These are phyloP conservation scores for Copidosoma floridanum DNA, from an alignment of 1,140 invertebrate genomes.

Conservation along the genomic window DNA sequence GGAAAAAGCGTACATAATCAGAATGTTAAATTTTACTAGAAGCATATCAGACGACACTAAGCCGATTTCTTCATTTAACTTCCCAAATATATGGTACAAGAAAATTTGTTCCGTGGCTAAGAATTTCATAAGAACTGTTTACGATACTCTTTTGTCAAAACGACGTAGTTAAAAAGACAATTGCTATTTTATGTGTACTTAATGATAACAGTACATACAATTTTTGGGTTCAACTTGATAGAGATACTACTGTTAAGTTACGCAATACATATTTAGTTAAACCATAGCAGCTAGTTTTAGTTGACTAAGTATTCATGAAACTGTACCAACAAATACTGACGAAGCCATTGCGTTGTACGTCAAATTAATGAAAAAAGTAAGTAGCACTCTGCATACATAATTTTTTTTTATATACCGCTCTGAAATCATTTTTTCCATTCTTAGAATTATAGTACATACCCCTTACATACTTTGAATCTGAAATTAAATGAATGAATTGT, in stretches of 20 bases:
- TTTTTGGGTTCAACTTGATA: neutral
- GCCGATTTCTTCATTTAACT: neutral
- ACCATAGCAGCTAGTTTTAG: neutral
- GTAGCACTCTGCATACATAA: no score
- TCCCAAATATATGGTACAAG: neutral
- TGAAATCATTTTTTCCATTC: no score
- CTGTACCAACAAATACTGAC: no score
- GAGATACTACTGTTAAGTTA: neutral
- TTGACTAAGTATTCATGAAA: no score
- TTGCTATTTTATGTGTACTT: neutral
- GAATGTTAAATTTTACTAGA: neutral
- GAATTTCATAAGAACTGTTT: conserved; percentile 6
- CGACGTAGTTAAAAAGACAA: neutral
- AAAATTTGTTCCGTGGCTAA: conserved; percentile 2
- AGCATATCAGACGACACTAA: neutral
- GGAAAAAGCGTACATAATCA: conserved; percentile 8
- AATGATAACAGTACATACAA: neutral
- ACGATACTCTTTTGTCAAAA: conserved; percentile 9
- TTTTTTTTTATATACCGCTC: no score
- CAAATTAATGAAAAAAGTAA: no score
- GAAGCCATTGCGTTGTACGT: no score
- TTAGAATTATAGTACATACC: no score
- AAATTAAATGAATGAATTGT: no score
- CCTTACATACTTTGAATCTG: no score
- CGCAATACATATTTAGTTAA: neutral